A percentile compares a stretch with the other conserved stretches of the same genome.
phyloP scores from a whole-genome alignment of 2,888 invertebrate species.

The Limulus polyphemus region DNA sequence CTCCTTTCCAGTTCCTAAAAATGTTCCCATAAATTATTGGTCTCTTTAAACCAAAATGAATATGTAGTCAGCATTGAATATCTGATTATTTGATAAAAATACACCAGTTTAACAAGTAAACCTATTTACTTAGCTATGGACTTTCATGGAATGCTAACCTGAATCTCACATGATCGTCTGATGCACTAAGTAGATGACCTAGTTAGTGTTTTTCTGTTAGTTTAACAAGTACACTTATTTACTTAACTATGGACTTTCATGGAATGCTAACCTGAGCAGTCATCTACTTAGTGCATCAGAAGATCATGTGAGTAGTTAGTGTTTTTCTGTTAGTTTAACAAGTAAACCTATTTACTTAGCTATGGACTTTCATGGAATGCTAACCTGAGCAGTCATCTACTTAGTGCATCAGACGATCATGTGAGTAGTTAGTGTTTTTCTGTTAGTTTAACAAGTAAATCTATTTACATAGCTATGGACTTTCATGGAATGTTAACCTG shows the following conservation, averaged over 20 bases:
- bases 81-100: slow-evolving; percentile 34
- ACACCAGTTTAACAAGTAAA: no score
- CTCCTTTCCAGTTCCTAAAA: no score
- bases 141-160: slow-evolving; percentile 97
- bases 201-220: slow-evolving; percentile 26
- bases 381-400: slow-evolving; percentile 85
- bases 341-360: no score
- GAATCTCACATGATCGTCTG: slow-evolving; percentile 88
- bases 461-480: neutral
- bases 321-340: no score
- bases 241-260: slow-evolving; percentile 45
- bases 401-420: slow-evolving; percentile 95
- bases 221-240: no score
- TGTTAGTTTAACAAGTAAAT: no score
- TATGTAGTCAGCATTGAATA: slow-evolving; percentile 50
- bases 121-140: neutral
- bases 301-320: slow-evolving; percentile 54
- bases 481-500: slow-evolving; percentile 94
- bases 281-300: slow-evolving; percentile 90
- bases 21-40: no score
- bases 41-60: no score
- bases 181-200: slow-evolving; percentile 91
- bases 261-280: slow-evolving; percentile 97
- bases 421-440: slow-evolving; percentile 32
- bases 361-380: slow-evolving; percentile 77